A percentile compares a stretch with the other conserved stretches of the same genome.
These are phyloP conservation scores for Embiotoca jacksoni DNA, from an alignment of 2,113 vertebrate genomes.

Conservation along the genomic window DNA sequence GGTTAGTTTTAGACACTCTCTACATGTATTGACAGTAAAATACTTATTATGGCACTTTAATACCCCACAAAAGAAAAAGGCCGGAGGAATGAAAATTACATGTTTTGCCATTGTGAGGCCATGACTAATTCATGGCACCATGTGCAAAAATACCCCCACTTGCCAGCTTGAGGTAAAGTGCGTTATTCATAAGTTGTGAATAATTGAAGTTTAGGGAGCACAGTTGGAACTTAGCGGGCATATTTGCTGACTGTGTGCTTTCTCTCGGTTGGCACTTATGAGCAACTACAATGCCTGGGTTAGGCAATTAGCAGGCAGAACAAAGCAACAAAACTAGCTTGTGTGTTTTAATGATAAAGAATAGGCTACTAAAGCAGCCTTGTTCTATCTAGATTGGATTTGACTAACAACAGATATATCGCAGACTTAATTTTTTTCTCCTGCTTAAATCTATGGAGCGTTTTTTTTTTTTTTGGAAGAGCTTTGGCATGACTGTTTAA, in stretches of 20 bases:
- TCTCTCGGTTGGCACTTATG: conserved; percentile 63
- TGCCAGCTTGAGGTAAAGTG: conserved; percentile 77
- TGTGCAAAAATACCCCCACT: conserved; percentile 77
- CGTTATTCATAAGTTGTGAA: conserved; percentile 83
- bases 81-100: conserved; percentile 71
- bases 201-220: conserved; percentile 79
- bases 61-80: conserved; percentile 3
- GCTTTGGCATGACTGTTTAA: neutral
- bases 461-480: too few relatives aligned
- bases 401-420: too few relatives aligned
- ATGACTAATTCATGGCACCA: conserved; percentile 77
- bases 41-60: conserved; percentile 55
- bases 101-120: conserved; percentile 74
- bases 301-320: conserved; percentile 60
- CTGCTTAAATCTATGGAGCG: too few relatives aligned
- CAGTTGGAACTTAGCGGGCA: conserved; percentile 44
- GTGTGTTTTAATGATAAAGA: conserved; percentile 37
- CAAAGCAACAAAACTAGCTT: conserved; percentile 23
- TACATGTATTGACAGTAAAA: conserved; percentile 56
- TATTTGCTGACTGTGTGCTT: conserved; percentile 77
- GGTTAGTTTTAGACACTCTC: conserved; percentile 14
- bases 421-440: too few relatives aligned
- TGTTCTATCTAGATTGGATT: neutral
- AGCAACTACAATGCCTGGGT: conserved; percentile 55
- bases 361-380: neutral